Evolutionary conservation across 1,140 invertebrate genomes (phyloP).

Genomic region (Anthonomus grandis): DNA sequence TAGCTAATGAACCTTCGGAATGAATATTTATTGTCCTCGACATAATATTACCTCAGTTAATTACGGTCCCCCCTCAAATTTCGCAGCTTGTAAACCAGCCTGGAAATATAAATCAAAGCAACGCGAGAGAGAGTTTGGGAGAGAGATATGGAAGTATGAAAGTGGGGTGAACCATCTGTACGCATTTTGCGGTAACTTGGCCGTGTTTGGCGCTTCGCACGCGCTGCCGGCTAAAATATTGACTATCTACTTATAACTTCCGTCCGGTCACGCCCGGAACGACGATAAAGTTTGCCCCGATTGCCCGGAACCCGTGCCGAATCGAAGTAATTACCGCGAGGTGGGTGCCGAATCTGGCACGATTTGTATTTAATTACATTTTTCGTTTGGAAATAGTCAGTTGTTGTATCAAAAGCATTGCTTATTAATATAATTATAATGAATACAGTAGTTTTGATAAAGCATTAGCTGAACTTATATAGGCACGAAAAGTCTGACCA

Average conservation of each 20-base stretch:
- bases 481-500: too few relatives aligned
- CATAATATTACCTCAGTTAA: constrained; percentile 23
- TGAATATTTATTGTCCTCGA: constrained; percentile 9
- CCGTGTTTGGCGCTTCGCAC: constrained; percentile 21
- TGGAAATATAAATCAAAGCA: constrained; percentile 25
- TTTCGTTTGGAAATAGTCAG: too few relatives aligned
- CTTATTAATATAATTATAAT: too few relatives aligned
- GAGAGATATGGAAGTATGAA: too few relatives aligned
- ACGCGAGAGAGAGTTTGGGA: constrained; percentile 5
- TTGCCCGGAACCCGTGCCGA: constrained; percentile 21
- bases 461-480: too few relatives aligned
- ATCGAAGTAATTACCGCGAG: constrained; percentile 24
- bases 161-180: constrained; percentile 20
- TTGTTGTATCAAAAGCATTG: too few relatives aligned
- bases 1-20: too few relatives aligned
- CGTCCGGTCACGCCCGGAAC: constrained; percentile 28
- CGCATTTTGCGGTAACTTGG: constrained; percentile 28
- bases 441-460: too few relatives aligned
- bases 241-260: constrained; percentile 31
- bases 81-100: constrained; percentile 27
- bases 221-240: constrained; percentile 24
- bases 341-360: too few relatives aligned
- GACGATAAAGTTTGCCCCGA: constrained; percentile 24
- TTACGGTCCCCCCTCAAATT: constrained; percentile 27
- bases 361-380: too few relatives aligned